phyloP scores from a whole-genome alignment of 92 coral and sea anemone species.

The Porites divaricata region DNA sequence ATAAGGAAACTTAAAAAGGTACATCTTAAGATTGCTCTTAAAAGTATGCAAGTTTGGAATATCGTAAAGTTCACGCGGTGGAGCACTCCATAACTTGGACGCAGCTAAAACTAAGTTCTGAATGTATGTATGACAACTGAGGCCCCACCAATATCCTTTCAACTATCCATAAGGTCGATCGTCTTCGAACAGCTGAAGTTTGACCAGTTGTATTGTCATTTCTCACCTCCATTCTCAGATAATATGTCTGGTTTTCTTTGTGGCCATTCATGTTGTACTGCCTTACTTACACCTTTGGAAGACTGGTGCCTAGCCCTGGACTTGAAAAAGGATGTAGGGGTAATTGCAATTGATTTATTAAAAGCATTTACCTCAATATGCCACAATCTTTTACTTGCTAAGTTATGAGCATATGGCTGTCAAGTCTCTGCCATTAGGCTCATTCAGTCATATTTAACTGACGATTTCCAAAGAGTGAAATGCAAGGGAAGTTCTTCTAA shows the following conservation, averaged over 20 bases:
- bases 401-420: conserved; percentile 60
- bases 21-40: no score
- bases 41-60: no score
- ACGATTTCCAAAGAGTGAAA: conserved; percentile 58
- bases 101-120: no score
- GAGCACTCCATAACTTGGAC: no score
- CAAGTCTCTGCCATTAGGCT: conserved; percentile 48
- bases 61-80: no score
- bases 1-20: no score
- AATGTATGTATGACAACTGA: no score
- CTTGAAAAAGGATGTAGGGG: conserved; percentile 53
- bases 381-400: conserved; percentile 50
- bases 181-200: conserved; percentile 20
- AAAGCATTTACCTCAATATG: conserved; percentile 61
- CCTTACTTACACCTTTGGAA: conserved; percentile 32
- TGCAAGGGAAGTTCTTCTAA: conserved; percentile 63
- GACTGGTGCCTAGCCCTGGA: conserved; percentile 47
- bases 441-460: conserved; percentile 32
- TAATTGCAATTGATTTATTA: conserved; percentile 53
- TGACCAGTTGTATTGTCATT: conserved; percentile 11
- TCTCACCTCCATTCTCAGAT: conserved; percentile 23
- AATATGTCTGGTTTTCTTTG: conserved; percentile 45
- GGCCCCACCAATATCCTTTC: conserved; percentile 49
- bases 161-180: conserved; percentile 20
- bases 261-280: conserved; percentile 36